Base-by-base conservation (phyloP, 2,888 invertebrate species). In the Hirtodrosophila duncani region DNA sequence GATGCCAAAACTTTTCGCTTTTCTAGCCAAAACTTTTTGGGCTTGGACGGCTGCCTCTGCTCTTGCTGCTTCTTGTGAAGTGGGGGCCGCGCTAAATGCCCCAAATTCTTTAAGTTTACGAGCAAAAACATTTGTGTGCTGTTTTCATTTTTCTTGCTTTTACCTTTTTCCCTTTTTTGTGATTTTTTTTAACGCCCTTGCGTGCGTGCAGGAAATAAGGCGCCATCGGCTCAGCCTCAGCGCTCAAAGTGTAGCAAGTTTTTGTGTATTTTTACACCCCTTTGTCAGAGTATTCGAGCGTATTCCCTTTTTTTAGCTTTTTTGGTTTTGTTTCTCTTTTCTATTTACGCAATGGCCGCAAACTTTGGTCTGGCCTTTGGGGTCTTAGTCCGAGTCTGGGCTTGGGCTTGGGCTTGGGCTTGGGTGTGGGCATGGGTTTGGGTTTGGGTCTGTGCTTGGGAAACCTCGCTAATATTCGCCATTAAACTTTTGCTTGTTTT, bases 401-500 rank as follows among this genome's bases (percentile, higher is more conserved):
- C 43, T 37, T 31, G 18, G 24, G 29, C 43, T 38, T 9, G 17
- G 10, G 18, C 26, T 1, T 6, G 6, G 16, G 21, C n/a, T 6
- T 5, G 8, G 14, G 8, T 10, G 29, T 8, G 29, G 34, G 24
- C 7, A 27, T 16, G 20, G 21, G 26, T 17, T 13, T 8, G 44
- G 49, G 41, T 20, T 42, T 16, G 20, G 48, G 10, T 13, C 29
- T 26, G 14, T 41, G 10, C 21, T 30, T 29, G 42, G 34, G 52
- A 24, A 23, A 11, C 31, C 49, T 53, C 66, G 81, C 77, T 81
- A 83, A 83, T 83, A 74, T 68, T 70, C 74, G 74, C 70, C 71
- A 82, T 83, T 82, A 82, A 82, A 83, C 77, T 82, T 79, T 81
- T 81, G 79, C 75, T 82, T 83, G 82, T 83, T 82, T 82, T 82